phyloP scores from a whole-genome alignment of 2,113 vertebrate species.

The Pampusana beccarii region DNA sequence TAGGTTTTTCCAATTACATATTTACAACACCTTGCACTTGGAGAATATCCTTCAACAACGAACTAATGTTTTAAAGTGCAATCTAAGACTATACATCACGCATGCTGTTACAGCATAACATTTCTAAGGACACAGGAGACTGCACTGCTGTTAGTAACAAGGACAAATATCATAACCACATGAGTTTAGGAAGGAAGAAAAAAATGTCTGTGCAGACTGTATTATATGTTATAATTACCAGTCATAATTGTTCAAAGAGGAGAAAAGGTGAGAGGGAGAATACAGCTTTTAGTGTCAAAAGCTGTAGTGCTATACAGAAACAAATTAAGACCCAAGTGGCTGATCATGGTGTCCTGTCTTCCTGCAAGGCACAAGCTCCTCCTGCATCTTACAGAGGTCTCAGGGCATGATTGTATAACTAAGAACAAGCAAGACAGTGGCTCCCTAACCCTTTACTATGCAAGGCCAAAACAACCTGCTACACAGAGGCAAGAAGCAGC shows the following conservation, averaged over 20 bases:
- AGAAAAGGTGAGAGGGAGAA: neutral
- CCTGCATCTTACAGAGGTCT: neutral
- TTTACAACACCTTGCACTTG: neutral
- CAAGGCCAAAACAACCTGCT: neutral
- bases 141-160: neutral
- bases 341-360: neutral
- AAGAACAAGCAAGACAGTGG: neutral
- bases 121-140: neutral
- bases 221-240: neutral
- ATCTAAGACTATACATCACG: neutral
- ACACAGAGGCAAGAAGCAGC: neutral
- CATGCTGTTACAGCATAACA: fast-evolving
- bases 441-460: neutral
- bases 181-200: neutral
- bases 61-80: neutral
- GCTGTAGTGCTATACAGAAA: neutral
- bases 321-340: neutral
- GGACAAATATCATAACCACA: neutral
- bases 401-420: fast-evolving
- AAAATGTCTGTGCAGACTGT: neutral
- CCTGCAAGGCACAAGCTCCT: neutral
- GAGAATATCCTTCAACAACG: neutral
- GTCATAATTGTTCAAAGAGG: neutral
- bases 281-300: neutral
- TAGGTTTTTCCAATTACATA: neutral